Evolutionary conservation across 2,888 invertebrate species (phyloP), one percentile per base, ranked within the genome.

Genomic region (Notodromas monacha): DNA sequence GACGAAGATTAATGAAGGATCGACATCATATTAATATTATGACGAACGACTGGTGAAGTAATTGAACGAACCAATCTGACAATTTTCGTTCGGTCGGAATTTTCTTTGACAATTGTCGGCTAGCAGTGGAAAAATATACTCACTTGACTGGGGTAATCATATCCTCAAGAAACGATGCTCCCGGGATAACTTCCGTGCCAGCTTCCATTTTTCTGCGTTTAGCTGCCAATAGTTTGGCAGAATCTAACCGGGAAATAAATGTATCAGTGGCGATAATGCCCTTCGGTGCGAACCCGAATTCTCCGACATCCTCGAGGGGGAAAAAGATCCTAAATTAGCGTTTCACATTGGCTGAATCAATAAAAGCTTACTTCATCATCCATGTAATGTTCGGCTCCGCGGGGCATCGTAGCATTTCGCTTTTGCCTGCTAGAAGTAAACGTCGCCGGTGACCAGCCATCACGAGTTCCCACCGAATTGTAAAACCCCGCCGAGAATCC

Each of bases 401-500:
- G 72, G 26, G 57, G 42, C 16, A 37, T 38, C 5, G 50, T 41
- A 6, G 44, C 47, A 0, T 61, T 58, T 40, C 68, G 70, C 33
- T 68, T 69, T 2, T 49, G 49, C 5, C 84, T 57, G 1, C 81
- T 76, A 35, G 92, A 92, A 42, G 73, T 72, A 45, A 89, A 96
- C 11, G 65, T 63, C 16, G 67, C 58, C 0, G 92, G 96, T 6
- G 62, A 60, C 77, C 84, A 96, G 30, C 92, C 89, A 55, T 92
- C 86, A 37, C 72, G 61, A 0, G 84, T 72, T 1, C 86, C 92
- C 12, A 96, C 96, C 0, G 81, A 70, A 45, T 96, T 96, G 45
- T 72, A 89, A 44, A 74, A 89, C 1, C 96, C 96, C 1, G 96
- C 96, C 10, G 86, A 81, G 47, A 92, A 96, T 3, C 74, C 84